phyloP scores from a whole-genome alignment of 2,888 invertebrate species.

The Axea sp. region DNA sequence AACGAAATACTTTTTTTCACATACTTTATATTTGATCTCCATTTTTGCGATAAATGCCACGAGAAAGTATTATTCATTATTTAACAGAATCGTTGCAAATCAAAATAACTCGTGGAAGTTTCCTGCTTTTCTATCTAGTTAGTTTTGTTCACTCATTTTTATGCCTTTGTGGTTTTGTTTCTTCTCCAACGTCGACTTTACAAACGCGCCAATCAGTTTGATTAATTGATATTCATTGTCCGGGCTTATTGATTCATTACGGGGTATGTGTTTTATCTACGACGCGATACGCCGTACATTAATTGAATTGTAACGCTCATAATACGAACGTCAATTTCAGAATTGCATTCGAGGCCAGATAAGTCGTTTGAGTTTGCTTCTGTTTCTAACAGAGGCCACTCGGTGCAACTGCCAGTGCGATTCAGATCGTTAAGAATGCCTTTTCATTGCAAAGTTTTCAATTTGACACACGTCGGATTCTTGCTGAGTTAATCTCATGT shows the following conservation, averaged over 20 bases:
- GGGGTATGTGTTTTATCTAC: slow-evolving; percentile 36
- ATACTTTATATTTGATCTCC: too few species aligned
- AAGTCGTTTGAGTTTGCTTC: slow-evolving; percentile 18
- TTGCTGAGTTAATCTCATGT: too few species aligned
- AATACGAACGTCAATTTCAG: slow-evolving; percentile 45
- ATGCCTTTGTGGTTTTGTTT: neutral
- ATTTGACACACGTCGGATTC: too few species aligned
- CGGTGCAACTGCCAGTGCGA: neutral
- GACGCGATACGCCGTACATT: slow-evolving; percentile 31
- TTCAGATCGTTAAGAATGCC: too few species aligned
- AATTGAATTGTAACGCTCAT: slow-evolving; percentile 54
- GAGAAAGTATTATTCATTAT: too few species aligned
- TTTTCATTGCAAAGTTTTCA: too few species aligned
- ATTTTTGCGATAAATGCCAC: too few species aligned
- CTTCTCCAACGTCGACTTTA: slow-evolving; percentile 19
- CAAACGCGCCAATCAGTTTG: slow-evolving; percentile 52
- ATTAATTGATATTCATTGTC: slow-evolving; percentile 56
- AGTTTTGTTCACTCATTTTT: slow-evolving; percentile 4
- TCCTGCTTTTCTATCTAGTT: slow-evolving; percentile 1
- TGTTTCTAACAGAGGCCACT: slow-evolving; percentile 23
- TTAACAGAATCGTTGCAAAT: too few species aligned
- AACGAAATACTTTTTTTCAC: too few species aligned
- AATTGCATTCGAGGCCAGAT: slow-evolving; percentile 10
- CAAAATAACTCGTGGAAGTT: too few species aligned
- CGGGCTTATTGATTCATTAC: slow-evolving; percentile 49